A percentile compares a stretch with the other conserved stretches of the same genome.
Conservation (phyloP, 2,888 invertebrate species). For the Nycteola revayana region DNA sequence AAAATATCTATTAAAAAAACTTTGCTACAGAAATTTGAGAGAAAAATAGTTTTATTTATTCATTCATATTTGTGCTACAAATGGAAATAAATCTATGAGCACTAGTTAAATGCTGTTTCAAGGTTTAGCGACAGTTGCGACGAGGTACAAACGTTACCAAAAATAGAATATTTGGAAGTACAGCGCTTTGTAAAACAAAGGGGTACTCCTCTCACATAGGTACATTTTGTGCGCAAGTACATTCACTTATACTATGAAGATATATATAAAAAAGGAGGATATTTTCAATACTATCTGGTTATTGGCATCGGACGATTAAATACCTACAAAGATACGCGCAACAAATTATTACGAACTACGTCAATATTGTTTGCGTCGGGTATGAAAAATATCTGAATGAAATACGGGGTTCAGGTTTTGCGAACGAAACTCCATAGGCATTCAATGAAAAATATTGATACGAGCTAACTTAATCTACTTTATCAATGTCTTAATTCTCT, state of each 20-base stretch:
- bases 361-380: slow-evolving; percentile 25
- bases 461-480: too few relatives aligned
- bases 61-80: slow-evolving; percentile 61
- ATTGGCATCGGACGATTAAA: slow-evolving; percentile 68
- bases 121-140: slow-evolving; percentile 52
- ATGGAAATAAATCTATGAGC: slow-evolving; percentile 64
- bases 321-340: slow-evolving; percentile 49
- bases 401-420: too few relatives aligned
- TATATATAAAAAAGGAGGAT: slow-evolving; percentile 65
- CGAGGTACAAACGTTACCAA: slow-evolving; percentile 66
- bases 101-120: slow-evolving; percentile 63
- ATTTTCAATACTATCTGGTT: slow-evolving; percentile 71
- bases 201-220: slow-evolving; percentile 39
- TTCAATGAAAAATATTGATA: too few relatives aligned
- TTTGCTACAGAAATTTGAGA: slow-evolving; percentile 56
- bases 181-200: slow-evolving; percentile 53
- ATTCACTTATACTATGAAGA: slow-evolving; percentile 68
- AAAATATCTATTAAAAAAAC: slow-evolving; percentile 53
- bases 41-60: slow-evolving; percentile 43
- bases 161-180: slow-evolving; percentile 70
- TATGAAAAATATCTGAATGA: too few relatives aligned
- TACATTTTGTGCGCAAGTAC: slow-evolving; percentile 69
- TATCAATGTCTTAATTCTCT: too few relatives aligned
- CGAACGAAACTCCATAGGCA: too few relatives aligned
- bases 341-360: slow-evolving; percentile 47